Evolutionary conservation across 2,113 vertebrate species (phyloP), one percentile per base, ranked within the genome.

Genomic region (Pseudonaja textilis): DNA sequence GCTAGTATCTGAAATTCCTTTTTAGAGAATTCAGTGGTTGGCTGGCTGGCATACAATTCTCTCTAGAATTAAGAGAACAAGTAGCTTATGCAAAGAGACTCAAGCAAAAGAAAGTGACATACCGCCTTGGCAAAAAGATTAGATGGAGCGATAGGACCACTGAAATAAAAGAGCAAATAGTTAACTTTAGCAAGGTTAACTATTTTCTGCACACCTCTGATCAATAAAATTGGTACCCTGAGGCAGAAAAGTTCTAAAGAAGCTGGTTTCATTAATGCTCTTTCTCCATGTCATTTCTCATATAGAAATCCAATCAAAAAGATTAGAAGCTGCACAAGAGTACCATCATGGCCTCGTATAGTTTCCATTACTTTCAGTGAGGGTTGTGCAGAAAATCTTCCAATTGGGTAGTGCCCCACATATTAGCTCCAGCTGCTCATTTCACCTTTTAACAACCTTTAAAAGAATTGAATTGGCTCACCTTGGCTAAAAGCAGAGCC

Each of bases 1-100:
- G 94, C 92, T 89, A 98, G 93, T n/a, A 96, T 95, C 95, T 97
- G 97, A 93, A 98, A 98, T 81, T 96, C 97, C 92, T 97, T 97
- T 87, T 96, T 96, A 8, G 97, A 95, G 87, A 97, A 97, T 18
- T 95, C 95, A 87, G 97, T 97, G 1, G 87, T 74, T 0, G 97
- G 95, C 54, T 95, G 95, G n/a, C 93, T 89, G 39, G 95, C 94
- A 95, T 95, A 93, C 90, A 97, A 92, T 50, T 97, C 95, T 87
- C 96, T 97, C 98, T 99, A 96, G 74, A 93, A 0, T 94, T 47
- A 96, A 81, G 97, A 95, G 85, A 95, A 11, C 18, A 96, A 96
- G 96, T n/a, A 50, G 0, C 0, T 39, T 85, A 69, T 23, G 85
- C 29, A 29, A 87, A 87, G 11, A 87, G 42, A 87, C 10, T 87